Base-by-base conservation (phyloP, 2,888 invertebrate genomes). In the Drosophila mimetica region DNA sequence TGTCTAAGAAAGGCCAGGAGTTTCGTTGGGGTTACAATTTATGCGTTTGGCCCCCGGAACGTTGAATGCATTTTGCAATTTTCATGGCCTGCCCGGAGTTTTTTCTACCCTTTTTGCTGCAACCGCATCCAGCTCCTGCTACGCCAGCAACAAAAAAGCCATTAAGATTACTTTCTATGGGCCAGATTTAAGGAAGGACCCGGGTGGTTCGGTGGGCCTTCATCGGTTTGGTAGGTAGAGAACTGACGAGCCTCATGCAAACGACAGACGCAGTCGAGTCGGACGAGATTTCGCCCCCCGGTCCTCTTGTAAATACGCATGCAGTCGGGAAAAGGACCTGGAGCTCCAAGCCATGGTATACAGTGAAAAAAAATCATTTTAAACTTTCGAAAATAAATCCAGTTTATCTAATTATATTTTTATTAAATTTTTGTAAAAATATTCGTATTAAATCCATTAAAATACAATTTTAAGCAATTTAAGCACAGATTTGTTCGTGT, bases 131-230 rank as follows among this genome's bases (percentile, higher is more conserved):
- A 57, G 70, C 50, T 57, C n/a, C 69, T 70, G 34, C 57, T 18
- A 28, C 28, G 46, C 32, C 63, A 65, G 76, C 78, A 73, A 71
- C 76, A 85, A 87, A 74, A 83, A 79, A 77, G 63, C 83, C 86
- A 86, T 89, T 88, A 89, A 89, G 86, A 89, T 89, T 87, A 86
- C 84, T 88, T 89, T 77, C 86, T 82, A 79, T 75, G 74, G 61
- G 71, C 72, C 71, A 72, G 79, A 79, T 82, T 85, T 82, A 66
- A 75, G 67, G 67, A 54, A 57, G 47, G 51, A 44, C 46, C 46
- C 46, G 36, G 54, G 44, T 41, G 51, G 9, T 16, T 53, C 18
- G 42, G 39, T 25, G 22, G 22, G 25, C 25, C 25, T 25, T 7
- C 25, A 6, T 25, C 8, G 22, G 48, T 28, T 16, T n/a, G 37